phyloP scores from a whole-genome alignment of 2,113 vertebrate genomes.

The Silurus meridionalis region DNA sequence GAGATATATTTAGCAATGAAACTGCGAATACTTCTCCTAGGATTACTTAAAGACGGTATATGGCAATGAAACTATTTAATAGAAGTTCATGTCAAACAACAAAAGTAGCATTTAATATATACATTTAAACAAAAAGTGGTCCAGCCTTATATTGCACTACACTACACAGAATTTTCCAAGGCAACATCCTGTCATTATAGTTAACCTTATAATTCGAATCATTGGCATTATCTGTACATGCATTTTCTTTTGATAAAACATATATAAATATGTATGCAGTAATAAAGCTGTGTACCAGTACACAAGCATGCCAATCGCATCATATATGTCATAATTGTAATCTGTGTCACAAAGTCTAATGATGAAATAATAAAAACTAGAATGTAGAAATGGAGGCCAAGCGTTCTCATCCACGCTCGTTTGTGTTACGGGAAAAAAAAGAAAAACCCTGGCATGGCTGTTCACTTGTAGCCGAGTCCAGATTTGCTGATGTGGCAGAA shows the following conservation, averaged over 20 bases:
- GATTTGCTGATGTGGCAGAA: slow-evolving; percentile 76
- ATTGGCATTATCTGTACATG: background rate
- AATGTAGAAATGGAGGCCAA: background rate
- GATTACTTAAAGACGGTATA: background rate
- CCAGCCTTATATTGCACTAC: background rate
- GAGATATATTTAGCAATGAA: background rate
- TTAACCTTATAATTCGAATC: background rate
- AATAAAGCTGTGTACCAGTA: background rate
- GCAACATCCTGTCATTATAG: background rate
- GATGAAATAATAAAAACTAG: background rate
- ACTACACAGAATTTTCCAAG: background rate
- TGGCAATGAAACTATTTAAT: too few relatives aligned
- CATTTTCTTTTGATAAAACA: background rate
- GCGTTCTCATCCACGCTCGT: background rate
- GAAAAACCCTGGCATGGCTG: too few relatives aligned
- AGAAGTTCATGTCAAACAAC: too few relatives aligned
- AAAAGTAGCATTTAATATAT: background rate
- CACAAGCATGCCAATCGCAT: background rate
- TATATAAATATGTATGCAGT: background rate
- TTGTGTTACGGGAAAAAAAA: background rate
- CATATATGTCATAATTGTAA: background rate
- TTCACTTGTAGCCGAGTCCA: slow-evolving; percentile 74
- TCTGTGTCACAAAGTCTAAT: background rate
- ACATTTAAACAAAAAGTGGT: background rate
- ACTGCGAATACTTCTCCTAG: background rate